A percentile compares a stretch with the other conserved stretches of the same genome.
phyloP scores from a whole-genome alignment of 2,113 vertebrate species.

The Lamprologus callipterus region DNA sequence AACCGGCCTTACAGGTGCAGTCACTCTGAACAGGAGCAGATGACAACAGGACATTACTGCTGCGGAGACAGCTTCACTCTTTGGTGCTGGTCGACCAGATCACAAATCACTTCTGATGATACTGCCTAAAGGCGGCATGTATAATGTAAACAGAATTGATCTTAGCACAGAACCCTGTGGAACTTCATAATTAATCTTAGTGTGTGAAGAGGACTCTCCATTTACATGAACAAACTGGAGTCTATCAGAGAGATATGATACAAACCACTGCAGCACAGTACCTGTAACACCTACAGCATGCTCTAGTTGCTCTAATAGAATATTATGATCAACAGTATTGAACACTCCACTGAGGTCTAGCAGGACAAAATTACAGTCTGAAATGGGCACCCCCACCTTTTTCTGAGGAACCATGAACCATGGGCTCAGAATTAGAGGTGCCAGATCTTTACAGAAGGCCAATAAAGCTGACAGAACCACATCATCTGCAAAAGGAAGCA shows the following conservation, averaged over 20 bases:
- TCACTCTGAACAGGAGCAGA: conserved; percentile 69
- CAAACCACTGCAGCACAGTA: background rate
- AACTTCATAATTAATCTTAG: background rate
- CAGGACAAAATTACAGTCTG: background rate
- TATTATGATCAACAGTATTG: background rate
- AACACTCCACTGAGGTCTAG: background rate
- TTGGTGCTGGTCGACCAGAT: background rate
- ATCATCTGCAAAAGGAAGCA: background rate
- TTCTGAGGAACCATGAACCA: background rate
- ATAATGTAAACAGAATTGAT: background rate
- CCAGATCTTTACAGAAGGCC: background rate
- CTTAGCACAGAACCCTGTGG: background rate
- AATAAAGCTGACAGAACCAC: background rate
- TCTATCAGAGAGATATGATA: background rate
- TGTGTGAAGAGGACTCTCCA: background rate
- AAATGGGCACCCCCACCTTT: background rate
- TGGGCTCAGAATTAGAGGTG: background rate
- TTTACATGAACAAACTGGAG: background rate
- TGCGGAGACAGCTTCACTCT: background rate
- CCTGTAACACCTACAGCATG: background rate
- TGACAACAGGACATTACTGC: background rate
- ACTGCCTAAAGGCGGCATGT: background rate
- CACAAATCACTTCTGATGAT: background rate
- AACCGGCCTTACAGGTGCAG: conserved; percentile 83
- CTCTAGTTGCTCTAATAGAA: background rate